Base-by-base conservation (phyloP, 2,113 vertebrate genomes). In the Chaetodon auriga region DNA sequence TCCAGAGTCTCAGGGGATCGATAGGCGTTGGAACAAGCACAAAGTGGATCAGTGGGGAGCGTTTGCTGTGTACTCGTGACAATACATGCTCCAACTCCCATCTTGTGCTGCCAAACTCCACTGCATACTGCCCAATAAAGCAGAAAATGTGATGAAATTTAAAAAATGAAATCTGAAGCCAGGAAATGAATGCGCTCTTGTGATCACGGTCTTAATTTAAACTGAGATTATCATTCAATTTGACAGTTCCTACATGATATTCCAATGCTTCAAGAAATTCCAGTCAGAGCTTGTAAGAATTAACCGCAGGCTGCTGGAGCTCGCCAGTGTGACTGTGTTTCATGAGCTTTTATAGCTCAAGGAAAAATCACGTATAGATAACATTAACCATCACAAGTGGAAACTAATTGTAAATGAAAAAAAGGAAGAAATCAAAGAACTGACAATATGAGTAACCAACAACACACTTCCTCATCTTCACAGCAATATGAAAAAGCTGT, bases 1-100 rank as follows among this genome's bases (percentile, higher is more conserved):
- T 30, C 73, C 62, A 53, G 51, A 48, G 75, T 87, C 87, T 81
- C 82, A 35, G 58, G 86, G 72, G 87, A 90, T 84, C 82, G 73
- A 69, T 71, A 79, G 79, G 72, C 71, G 43, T 15, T 55, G 80
- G 75, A 85, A 73, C 16, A 54, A 89, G 80, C 82, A 84, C 76
- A 79, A 57, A 49, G 80, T 55, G 70, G 53, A 86, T 49, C 87
- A 61, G 80, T 74, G 82, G 60, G 78, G 51, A 79, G 69, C 7
- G 2, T 70, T 88, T 80, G 66, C 83, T 64, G 74, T 75, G 77
- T 71, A 45, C 79, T 85, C 46, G 51, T 89, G 87, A 88, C 82
- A 81, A 65, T 72, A 86, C 72, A 82, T 79, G 72, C 72, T 89
- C 85, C 58, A 57, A 13, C 72, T 86, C 77, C 48, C 66, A 68